These are phyloP conservation scores for Caenorhabditis zanzibari DNA, from an alignment of 2,888 invertebrate genomes.

Conservation along the genomic window DNA sequence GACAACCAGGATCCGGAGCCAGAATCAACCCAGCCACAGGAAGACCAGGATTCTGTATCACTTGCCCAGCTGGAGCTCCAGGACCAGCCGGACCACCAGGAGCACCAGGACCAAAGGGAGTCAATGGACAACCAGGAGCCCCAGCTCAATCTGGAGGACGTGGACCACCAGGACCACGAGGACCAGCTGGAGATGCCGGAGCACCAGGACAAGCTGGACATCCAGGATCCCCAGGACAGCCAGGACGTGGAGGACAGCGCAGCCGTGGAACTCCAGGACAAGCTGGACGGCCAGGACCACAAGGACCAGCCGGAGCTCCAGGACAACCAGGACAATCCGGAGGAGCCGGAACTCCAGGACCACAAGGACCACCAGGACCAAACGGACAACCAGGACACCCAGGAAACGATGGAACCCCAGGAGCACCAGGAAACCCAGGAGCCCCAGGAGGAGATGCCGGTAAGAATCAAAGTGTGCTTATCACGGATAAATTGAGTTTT, in stretches of 20 bases:
- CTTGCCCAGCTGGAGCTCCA: slow-evolving; percentile 67
- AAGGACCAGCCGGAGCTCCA: slow-evolving; percentile 55
- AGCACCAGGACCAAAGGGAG: slow-evolving; percentile 70
- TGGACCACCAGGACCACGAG: slow-evolving; percentile 55
- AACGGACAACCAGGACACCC: slow-evolving; percentile 47
- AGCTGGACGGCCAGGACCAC: slow-evolving; percentile 62
- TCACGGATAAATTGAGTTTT: neutral
- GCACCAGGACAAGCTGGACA: slow-evolving; percentile 45
- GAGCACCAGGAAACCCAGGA: slow-evolving; percentile 58
- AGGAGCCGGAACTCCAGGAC: slow-evolving; percentile 54
- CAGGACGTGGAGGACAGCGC: slow-evolving; percentile 69
- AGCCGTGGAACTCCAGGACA: slow-evolving; percentile 57
- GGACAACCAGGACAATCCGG: slow-evolving; percentile 60
- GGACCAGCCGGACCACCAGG: slow-evolving; percentile 71
- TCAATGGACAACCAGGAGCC: slow-evolving; percentile 52
- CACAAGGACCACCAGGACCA: slow-evolving; percentile 60
- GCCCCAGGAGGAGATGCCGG: slow-evolving; percentile 58
- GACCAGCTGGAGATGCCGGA: slow-evolving; percentile 59
- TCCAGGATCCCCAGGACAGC: slow-evolving; percentile 72
- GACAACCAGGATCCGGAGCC: slow-evolving; percentile 64
- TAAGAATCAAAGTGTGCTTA: neutral
- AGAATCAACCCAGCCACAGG: slow-evolving; percentile 61
- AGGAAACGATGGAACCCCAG: slow-evolving; percentile 52
- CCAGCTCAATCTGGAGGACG: slow-evolving; percentile 55
- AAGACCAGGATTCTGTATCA: slow-evolving; percentile 65